Evolutionary conservation across 2,797 vertebrate genomes (phyloP), one percentile per base, ranked within the genome.

Genomic region (Salmo trutta): DNA sequence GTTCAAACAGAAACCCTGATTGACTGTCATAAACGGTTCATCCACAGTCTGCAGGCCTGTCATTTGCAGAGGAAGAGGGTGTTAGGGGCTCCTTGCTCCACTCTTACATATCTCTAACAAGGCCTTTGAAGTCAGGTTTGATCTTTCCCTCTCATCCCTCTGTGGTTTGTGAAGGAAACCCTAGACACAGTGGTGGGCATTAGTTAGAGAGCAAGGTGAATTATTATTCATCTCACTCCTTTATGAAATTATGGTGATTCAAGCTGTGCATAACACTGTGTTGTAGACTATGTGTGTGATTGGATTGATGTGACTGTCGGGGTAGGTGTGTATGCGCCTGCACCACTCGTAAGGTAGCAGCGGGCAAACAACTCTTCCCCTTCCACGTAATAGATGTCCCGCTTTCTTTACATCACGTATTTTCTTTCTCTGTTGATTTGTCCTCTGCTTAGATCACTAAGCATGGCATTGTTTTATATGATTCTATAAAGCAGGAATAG

Each of bases 61-160:
- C 69, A 73, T 87, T 85, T 91, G 90, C 88, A 84, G 84, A 81
- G 87, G 85, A 82, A 86, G 36, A 71, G 87, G 86, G 85, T 85
- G 77, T 76, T 77, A 83, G 86, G 81, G 84, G 69, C 52, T 84
- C 85, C 85, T 80, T 84, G 84, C 81, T 81, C 83, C 82, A 82
- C 81, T 85, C 75, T 75, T 82, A 84, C 82, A 77, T 83, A 85
- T 84, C 85, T 75, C 70, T 85, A 84, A 81, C 76, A 84, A 73
- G 41, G 72, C 66, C 80, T 82, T 80, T 84, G 84, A 85, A 84
- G 85, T 77, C 64, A 33, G 79, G 77, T 71, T 76, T 83, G 82
- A 82, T 86, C 81, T 83, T 76, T 47, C 41, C 6, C 4, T 53
- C n/a, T 65, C 14, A 19, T 6, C 59, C 52, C 41, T 77, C 31